Percentiles rank a stretch among this genome's conserved stretches.
Evolutionary conservation across 2,797 vertebrate genomes (phyloP).

Genomic region (Phaenicophaeus curvirostris): DNA sequence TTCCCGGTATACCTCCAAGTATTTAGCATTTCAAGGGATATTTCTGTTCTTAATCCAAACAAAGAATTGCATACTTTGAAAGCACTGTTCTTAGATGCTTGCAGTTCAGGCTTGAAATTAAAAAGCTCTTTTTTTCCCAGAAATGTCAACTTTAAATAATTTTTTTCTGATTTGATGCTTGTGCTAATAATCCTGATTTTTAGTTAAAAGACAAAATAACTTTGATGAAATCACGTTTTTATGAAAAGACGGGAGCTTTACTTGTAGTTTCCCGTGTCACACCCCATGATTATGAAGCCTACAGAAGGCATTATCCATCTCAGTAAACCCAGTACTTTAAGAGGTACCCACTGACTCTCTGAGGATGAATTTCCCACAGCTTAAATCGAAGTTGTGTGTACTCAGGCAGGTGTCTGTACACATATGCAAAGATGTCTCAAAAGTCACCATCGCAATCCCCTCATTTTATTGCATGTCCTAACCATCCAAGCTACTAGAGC

Average conservation of each 20-base stretch:
- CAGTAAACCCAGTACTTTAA: neutral
- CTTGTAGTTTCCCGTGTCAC: conserved; percentile 10
- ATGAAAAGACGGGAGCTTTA: neutral
- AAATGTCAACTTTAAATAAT: neutral
- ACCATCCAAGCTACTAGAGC: neutral
- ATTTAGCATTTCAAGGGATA: neutral
- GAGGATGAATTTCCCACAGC: neutral
- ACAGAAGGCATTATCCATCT: neutral
- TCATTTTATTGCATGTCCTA: neutral
- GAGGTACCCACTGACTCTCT: neutral
- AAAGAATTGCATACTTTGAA: neutral
- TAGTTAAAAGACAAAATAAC: neutral
- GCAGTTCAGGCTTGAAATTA: neutral
- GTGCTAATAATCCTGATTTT: neutral
- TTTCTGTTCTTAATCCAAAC: neutral
- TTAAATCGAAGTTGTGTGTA: neutral
- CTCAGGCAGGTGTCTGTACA: neutral
- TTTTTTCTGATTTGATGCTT: neutral
- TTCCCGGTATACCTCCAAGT: neutral
- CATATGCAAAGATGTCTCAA: neutral
- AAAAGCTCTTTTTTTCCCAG: neutral
- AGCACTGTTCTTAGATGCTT: neutral
- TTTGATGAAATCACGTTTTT: neutral
- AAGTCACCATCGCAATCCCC: neutral
- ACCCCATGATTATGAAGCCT: conserved; percentile 5